Evolutionary conservation across 1,140 invertebrate species (phyloP).

Genomic region (Triops cancriformis): DNA sequence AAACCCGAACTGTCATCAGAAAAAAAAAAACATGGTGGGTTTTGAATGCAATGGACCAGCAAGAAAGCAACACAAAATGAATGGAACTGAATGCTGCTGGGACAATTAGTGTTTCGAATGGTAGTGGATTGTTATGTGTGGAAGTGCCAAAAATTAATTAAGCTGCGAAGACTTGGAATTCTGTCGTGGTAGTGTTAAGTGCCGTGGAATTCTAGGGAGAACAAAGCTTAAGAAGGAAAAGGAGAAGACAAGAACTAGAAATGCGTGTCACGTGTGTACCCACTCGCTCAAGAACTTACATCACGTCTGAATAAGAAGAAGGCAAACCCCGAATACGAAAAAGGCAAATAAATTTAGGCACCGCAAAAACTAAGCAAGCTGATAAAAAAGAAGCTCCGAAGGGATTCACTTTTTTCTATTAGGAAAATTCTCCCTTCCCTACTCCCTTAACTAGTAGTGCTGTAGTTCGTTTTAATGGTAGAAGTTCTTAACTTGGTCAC

Average conservation of each 20-base stretch:
- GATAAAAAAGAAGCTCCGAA: no score
- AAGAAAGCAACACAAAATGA: no score
- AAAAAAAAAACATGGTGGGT: no score
- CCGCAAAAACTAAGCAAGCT: no score
- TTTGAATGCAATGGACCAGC: no score
- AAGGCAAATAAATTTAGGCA: no score
- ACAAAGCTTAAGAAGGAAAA: background rate
- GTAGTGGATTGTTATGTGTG: background rate
- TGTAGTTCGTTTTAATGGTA: background rate
- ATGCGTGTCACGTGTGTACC: background rate
- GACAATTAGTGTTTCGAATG: background rate
- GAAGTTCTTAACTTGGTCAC: background rate
- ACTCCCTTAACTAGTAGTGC: no score
- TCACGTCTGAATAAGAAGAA: background rate
- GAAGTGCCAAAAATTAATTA: background rate
- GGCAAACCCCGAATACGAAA: no score
- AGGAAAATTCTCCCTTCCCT: no score
- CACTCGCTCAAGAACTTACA: slow-evolving; percentile 1
- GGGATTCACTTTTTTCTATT: no score
- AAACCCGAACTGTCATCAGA: no score
- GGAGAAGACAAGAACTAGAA: background rate
- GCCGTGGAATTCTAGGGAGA: background rate
- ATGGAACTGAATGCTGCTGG: background rate
- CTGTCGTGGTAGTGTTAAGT: no score
- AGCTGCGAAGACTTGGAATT: background rate